Percentiles rank a stretch among this genome's conserved stretches.
phyloP scores from a whole-genome alignment of 2,113 vertebrate genomes.

The Muntiacus muntjak region DNA sequence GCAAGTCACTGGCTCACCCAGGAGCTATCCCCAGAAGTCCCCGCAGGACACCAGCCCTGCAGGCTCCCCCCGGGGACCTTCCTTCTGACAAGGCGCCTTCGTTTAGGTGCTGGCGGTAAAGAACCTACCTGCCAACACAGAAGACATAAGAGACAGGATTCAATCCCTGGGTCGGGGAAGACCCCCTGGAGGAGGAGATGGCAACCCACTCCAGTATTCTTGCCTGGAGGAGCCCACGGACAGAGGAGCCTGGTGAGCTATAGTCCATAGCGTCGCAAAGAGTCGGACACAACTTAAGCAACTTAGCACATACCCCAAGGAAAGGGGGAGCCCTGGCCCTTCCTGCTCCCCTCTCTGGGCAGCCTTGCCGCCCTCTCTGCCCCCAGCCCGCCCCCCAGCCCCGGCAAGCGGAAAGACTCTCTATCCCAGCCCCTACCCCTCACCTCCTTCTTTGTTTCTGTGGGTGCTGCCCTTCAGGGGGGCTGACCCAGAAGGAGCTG shows the following conservation, averaged over 20 bases:
- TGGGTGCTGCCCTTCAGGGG: neutral
- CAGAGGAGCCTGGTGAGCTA: neutral
- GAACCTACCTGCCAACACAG: neutral
- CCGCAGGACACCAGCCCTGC: neutral
- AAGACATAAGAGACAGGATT: neutral
- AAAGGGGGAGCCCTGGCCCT: too few relatives aligned
- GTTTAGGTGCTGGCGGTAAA: neutral
- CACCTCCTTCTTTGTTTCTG: too few relatives aligned
- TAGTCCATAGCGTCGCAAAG: neutral
- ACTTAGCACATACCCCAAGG: neutral
- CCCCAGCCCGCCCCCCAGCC: too few relatives aligned
- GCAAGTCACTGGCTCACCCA: fast-evolving
- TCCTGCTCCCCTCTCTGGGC: neutral
- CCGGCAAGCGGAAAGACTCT: neutral
- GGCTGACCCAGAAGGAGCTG: neutral
- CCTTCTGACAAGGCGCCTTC: neutral
- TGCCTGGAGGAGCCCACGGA: neutral
- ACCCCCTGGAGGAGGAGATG: neutral
- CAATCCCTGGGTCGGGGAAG: neutral
- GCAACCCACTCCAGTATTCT: neutral
- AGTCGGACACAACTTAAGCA: neutral
- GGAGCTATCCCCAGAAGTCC: neutral
- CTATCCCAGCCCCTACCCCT: fast-evolving
- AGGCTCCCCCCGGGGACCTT: neutral
- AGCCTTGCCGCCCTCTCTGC: fast-evolving